Percentiles rank a stretch among this genome's conserved stretches.
Conservation (phyloP, 1,140 invertebrate genomes). For the Piezodorus guildinii region DNA sequence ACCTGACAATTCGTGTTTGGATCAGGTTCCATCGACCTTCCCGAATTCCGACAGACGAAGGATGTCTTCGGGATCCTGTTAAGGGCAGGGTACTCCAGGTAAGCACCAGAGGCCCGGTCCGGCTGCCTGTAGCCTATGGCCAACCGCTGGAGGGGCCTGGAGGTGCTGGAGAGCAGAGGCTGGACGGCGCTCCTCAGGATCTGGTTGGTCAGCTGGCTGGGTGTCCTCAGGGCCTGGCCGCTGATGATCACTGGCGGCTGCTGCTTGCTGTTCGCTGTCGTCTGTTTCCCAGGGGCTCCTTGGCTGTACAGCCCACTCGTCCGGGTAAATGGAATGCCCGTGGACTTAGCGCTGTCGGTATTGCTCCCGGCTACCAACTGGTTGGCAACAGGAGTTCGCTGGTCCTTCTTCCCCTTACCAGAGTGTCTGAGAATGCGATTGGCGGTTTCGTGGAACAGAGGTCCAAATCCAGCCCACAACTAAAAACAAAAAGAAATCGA, state of each 20-base stretch:
- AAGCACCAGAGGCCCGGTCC: background rate
- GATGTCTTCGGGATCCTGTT: conserved; percentile 18
- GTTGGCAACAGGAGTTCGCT: background rate
- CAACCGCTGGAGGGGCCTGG: background rate
- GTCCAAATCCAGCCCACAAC: conserved; percentile 25
- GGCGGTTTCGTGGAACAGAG: conserved; percentile 19
- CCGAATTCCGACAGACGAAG: conserved; percentile 23
- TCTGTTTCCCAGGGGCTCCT: background rate
- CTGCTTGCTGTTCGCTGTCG: background rate
- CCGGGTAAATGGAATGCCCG: background rate
- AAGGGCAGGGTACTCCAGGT: conserved; percentile 18
- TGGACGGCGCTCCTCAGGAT: background rate
- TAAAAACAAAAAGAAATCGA: conserved; percentile 19
- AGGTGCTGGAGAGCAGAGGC: background rate
- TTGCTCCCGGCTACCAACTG: background rate
- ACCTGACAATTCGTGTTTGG: conserved; percentile 29
- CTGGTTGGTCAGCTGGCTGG: background rate
- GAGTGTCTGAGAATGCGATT: conserved; percentile 24
- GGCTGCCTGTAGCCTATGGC: background rate
- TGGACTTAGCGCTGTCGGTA: background rate
- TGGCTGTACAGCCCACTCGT: background rate
- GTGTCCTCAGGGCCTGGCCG: background rate
- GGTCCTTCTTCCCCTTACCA: background rate
- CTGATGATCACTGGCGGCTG: background rate
- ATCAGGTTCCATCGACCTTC: conserved; percentile 25